A percentile compares a stretch with the other conserved stretches of the same genome.
phyloP scores from a whole-genome alignment of 2,113 vertebrate species.

The Varanus salvator region DNA sequence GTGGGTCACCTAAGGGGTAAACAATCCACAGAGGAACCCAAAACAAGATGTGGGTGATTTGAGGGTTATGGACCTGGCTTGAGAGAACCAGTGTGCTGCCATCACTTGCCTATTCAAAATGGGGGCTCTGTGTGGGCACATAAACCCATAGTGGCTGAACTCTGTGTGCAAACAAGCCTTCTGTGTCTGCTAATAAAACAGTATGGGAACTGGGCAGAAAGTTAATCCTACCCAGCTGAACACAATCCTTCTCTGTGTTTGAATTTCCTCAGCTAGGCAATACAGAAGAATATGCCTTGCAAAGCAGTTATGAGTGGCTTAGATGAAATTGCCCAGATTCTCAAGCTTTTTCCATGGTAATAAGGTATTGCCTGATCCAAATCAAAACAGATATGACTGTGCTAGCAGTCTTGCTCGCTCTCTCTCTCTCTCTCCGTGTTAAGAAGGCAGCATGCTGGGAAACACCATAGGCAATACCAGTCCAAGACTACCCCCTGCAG shows the following conservation, averaged over 20 bases:
- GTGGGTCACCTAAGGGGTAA: too few relatives aligned
- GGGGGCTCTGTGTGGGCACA: too few relatives aligned
- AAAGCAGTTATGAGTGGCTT: slow-evolving; percentile 6
- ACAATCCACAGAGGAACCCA: too few relatives aligned
- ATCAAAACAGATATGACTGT: slow-evolving; percentile 10
- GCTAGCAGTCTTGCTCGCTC: background rate
- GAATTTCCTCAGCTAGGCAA: background rate
- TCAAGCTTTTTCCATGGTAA: slow-evolving; percentile 5
- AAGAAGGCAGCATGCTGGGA: accelerated
- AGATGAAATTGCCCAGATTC: background rate
- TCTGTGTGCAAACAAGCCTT: background rate
- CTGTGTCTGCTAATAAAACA: background rate
- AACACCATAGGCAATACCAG: background rate
- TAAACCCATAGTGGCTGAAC: too few relatives aligned
- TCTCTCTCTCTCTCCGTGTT: background rate
- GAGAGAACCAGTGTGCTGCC: too few relatives aligned
- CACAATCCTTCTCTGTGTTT: accelerated
- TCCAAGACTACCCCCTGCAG: background rate
- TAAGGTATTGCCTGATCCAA: slow-evolving; percentile 2
- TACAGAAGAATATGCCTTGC: slow-evolving; percentile 1
- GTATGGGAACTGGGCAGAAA: background rate
- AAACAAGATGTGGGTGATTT: too few relatives aligned
- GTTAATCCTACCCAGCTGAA: background rate
- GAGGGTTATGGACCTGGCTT: too few relatives aligned
- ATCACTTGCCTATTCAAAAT: too few relatives aligned